phyloP scores from a whole-genome alignment of 92 coral and sea anemone species.

The Epizoanthus illoricatus region DNA sequence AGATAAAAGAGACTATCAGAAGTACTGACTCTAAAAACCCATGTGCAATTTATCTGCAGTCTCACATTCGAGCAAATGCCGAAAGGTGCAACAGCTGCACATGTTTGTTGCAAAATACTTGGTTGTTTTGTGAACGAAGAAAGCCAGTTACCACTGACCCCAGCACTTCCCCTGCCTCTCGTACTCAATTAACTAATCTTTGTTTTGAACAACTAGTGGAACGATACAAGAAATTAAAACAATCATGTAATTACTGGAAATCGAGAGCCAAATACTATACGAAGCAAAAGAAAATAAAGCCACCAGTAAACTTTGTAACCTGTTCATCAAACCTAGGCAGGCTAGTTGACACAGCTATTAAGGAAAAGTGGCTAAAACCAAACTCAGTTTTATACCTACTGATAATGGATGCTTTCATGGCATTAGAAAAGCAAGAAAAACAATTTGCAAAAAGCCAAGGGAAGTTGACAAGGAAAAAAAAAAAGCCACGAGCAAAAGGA shows the following conservation, averaged over 20 bases:
- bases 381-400: constrained; percentile 48
- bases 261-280: constrained; percentile 7
- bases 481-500: constrained; percentile 51
- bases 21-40: background rate
- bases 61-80: background rate
- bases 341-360: constrained; percentile 37
- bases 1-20: background rate
- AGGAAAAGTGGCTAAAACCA: constrained; percentile 31
- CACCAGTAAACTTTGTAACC: background rate
- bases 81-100: background rate
- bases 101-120: background rate
- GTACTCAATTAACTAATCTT: background rate
- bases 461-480: constrained; percentile 30
- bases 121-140: background rate
- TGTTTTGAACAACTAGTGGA: background rate
- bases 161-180: constrained; percentile 3
- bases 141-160: background rate
- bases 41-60: background rate
- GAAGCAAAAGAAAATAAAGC: constrained; percentile 18
- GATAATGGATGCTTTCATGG: constrained; percentile 36
- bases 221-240: constrained; percentile 8
- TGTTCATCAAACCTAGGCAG: constrained; percentile 39
- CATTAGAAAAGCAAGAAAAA: constrained; percentile 40
- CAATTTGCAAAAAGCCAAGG: constrained; percentile 23
- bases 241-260: constrained; percentile 13